Evolutionary conservation across 2,113 vertebrate genomes (phyloP), one percentile per base, ranked within the genome.

Genomic region (Sylvilagus bachmani): DNA sequence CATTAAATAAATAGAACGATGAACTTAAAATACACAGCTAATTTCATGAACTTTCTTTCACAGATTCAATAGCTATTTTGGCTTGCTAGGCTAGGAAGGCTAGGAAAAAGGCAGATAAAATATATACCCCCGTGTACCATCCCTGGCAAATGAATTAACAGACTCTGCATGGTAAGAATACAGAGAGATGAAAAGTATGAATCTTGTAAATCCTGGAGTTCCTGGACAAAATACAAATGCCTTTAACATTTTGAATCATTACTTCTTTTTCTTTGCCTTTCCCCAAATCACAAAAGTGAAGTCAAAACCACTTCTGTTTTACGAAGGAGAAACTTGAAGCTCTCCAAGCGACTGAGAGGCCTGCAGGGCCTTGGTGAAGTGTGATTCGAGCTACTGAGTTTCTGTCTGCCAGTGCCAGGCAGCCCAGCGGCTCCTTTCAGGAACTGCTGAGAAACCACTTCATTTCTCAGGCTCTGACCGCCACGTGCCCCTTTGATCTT

Each of bases 1-100:
- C 53, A 36, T 83, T 74, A 36, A 86, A 85, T 31, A 75, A 25
- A 66, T 31, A 95, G 66, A 88, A 94, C 33, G 1, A 16, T 31
- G 44, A 77, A 67, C 5, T 70, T 44, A 49, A 86, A 61, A 55
- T 53, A 53, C 16, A 78, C 19, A 73, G 22, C 13, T 94, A 77
- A 90, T 71, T 85, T 77, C 51, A 69, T 51, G 3, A 82, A 71
- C 79, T 64, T 96, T 61, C 62, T 93, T 95, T 90, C 6, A 71
- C 9, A 10, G 75, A 55, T 31, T 93, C 62, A 49, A 38, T 29
- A 90, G 74, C 6, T 80, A 0, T 75, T 89, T 82, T 36, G 69
- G 38, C 29, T 31, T 78, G 71, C 19, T 75, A 22, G 88, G 67
- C 5, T 7, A 94, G 55, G 31, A 14, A 69, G 73, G 55, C 21